phyloP scores from a whole-genome alignment of 1,140 invertebrate species.

The Magallana ariakensis region DNA sequence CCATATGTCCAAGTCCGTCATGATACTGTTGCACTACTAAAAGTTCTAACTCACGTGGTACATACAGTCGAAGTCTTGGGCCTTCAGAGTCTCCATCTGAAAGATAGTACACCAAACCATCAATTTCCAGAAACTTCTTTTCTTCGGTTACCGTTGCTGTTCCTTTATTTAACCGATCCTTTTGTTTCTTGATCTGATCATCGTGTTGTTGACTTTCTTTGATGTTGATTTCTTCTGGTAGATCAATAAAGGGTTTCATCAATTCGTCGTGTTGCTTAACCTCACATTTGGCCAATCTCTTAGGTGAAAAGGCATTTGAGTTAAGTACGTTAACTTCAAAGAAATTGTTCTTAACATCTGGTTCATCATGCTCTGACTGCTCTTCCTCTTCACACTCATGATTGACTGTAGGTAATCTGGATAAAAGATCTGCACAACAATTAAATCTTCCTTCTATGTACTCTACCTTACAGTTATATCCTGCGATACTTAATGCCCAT shows the following conservation, averaged over 20 bases:
- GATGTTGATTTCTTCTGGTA: not conserved
- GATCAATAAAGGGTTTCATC: not conserved
- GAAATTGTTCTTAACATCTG: not conserved
- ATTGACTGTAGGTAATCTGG: conserved; percentile 34
- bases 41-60: not conserved
- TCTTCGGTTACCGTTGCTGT: not conserved
- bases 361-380: not conserved
- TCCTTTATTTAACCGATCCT: not conserved
- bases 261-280: not conserved
- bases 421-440: conserved; percentile 55
- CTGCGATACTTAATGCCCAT: conserved; percentile 38
- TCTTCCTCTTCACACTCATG: not conserved
- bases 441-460: conserved; percentile 57
- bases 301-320: not conserved
- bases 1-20: conserved; percentile 50
- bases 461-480: conserved; percentile 59
- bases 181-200: not conserved
- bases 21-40: conserved; percentile 51
- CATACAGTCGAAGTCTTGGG: not conserved
- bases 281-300: not conserved
- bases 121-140: not conserved
- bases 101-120: not conserved
- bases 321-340: conserved; percentile 11
- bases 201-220: not conserved
- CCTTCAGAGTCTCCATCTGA: too few relatives aligned